Evolutionary conservation across 2,888 invertebrate species (phyloP).

Genomic region (Acrobasis consociella): DNA sequence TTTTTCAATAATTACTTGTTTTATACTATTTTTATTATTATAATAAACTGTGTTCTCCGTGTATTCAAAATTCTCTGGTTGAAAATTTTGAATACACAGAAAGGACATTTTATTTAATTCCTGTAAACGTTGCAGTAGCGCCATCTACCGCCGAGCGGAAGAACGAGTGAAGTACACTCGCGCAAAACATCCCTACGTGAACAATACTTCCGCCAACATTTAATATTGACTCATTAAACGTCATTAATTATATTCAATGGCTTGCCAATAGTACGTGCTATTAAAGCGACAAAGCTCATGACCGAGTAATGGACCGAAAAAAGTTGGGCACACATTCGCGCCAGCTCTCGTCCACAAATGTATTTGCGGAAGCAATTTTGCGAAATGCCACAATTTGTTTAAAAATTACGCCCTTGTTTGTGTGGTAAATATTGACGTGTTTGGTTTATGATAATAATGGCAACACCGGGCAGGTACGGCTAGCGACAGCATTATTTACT

Average conservation of each 20-base stretch:
- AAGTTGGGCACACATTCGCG: constrained; percentile 70
- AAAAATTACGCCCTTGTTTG: constrained; percentile 83
- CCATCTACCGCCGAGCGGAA: constrained; percentile 44
- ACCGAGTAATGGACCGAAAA: constrained; percentile 61
- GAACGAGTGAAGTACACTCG: constrained; percentile 28
- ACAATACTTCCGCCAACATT: constrained; percentile 17
- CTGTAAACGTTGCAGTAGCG: constrained; percentile 34
- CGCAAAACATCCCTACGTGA: constrained; percentile 17
- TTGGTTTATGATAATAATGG: constrained; percentile 84
- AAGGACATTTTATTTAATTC: not conserved
- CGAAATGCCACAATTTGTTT: constrained; percentile 83
- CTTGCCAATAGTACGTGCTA: constrained; percentile 19
- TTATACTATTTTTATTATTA: too few species aligned
- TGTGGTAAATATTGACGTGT: constrained; percentile 82
- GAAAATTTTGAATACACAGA: not conserved
- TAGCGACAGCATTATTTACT: constrained; percentile 78
- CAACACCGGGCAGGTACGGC: constrained; percentile 70
- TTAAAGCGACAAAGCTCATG: constrained; percentile 53
- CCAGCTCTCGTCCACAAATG: constrained; percentile 71
- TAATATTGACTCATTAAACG: constrained; percentile 25
- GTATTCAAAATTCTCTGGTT: too few species aligned
- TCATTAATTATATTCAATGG: constrained; percentile 18
- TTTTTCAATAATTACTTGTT: too few species aligned
- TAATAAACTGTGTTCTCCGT: too few species aligned
- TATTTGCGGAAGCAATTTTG: constrained; percentile 82